These are phyloP conservation scores for Selenia dentaria DNA, from an alignment of 2,888 invertebrate genomes.

Conservation along the genomic window DNA sequence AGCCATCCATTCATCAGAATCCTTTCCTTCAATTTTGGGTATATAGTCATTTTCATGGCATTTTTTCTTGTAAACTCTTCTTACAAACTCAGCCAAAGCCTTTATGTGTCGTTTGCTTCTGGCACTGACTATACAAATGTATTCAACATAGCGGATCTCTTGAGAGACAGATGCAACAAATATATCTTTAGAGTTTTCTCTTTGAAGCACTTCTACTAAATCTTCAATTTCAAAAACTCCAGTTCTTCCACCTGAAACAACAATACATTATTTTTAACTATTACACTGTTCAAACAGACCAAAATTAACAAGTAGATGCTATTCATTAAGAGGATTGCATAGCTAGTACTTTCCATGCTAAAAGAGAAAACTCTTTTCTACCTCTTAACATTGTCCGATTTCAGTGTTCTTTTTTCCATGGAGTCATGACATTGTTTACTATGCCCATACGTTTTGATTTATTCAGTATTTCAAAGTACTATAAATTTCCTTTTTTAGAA, in stretches of 20 bases:
- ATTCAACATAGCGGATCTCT: constrained; percentile 92
- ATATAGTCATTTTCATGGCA: constrained; percentile 85
- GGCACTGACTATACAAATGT: constrained; percentile 92
- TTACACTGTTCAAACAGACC: no score
- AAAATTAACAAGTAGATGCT: no score
- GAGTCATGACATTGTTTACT: no score
- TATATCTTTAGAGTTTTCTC: constrained; percentile 91
- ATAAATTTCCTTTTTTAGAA: no score
- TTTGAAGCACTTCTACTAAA: constrained; percentile 89
- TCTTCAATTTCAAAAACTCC: constrained; percentile 97
- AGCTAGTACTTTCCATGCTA: no score
- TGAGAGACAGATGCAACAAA: constrained; percentile 91
- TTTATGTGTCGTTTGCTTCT: constrained; percentile 90
- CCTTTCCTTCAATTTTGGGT: constrained; percentile 91
- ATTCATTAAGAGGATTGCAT: no score
- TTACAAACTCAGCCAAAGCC: constrained; percentile 90
- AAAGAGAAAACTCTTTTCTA: no score
- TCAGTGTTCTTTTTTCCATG: no score
- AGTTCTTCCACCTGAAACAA: constrained; percentile 88
- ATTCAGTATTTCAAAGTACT: no score
- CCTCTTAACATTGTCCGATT: no score
- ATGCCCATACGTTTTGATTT: no score
- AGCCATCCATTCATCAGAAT: constrained; percentile 93
- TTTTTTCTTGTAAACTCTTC: constrained; percentile 91
- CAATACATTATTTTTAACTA: no score